Evolutionary conservation across 2,113 vertebrate species (phyloP).

Genomic region (Marmota flaviventris): DNA sequence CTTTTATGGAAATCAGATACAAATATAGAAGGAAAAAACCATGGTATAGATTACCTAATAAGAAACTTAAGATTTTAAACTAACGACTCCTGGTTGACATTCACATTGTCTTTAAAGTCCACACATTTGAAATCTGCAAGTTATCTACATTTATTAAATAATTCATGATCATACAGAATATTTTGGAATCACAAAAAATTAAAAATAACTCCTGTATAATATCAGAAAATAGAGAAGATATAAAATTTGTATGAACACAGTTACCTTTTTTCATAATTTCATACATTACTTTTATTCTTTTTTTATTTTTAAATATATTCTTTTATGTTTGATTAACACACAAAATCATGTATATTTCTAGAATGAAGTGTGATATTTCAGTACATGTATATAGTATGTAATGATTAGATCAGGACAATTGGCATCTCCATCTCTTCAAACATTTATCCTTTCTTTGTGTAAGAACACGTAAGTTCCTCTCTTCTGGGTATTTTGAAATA

Average conservation of each 20-base stretch:
- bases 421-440: too few species aligned
- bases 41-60: background rate
- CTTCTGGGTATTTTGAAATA: too few species aligned
- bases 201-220: background rate
- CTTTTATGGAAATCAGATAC: background rate
- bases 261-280: background rate
- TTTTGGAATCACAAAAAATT: slow-evolving; percentile 1
- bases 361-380: too few species aligned
- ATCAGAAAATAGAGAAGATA: background rate
- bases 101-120: background rate
- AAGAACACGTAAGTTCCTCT: too few species aligned
- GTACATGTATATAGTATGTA: too few species aligned
- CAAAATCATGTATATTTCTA: too few species aligned
- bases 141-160: background rate
- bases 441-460: too few species aligned
- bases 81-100: background rate
- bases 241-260: background rate
- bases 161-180: background rate
- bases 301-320: too few species aligned
- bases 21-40: background rate
- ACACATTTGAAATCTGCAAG: background rate
- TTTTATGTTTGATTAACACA: too few species aligned
- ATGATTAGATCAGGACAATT: too few species aligned
- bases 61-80: background rate
- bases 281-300: background rate